Percentiles rank a stretch among this genome's conserved stretches.
phyloP scores from a whole-genome alignment of 2,888 invertebrate genomes.

The Epinotia nisella region DNA sequence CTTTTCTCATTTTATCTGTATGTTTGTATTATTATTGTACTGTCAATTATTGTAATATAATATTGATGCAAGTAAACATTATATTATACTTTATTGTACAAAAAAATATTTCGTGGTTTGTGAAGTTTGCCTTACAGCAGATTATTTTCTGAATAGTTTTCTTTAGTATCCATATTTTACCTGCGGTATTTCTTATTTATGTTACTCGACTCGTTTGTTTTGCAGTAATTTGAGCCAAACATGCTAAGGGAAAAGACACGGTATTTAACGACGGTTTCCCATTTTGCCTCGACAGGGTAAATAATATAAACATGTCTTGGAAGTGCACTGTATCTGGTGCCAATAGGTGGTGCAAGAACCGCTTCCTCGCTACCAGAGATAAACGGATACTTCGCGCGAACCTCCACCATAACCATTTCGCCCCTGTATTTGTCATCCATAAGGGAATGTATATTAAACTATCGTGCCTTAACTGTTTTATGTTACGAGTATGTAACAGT shows the following conservation, averaged over 20 bases:
- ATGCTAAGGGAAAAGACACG: conserved; percentile 3
- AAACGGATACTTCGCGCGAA: background rate
- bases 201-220: background rate
- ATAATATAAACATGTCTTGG: background rate
- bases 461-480: too few species aligned
- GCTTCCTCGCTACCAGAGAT: conserved; percentile 4
- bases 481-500: too few species aligned
- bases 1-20: too few species aligned
- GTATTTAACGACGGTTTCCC: background rate
- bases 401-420: background rate
- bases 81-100: too few species aligned
- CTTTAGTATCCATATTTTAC: too few species aligned
- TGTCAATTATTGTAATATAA: too few species aligned
- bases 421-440: background rate
- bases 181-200: too few species aligned
- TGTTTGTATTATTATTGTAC: too few species aligned
- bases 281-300: background rate
- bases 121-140: too few species aligned
- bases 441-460: background rate
- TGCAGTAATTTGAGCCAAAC: conserved; percentile 3
- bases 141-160: too few species aligned
- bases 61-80: too few species aligned
- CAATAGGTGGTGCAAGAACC: conserved; percentile 45
- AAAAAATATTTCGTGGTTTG: too few species aligned
- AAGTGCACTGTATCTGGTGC: conserved; percentile 9